These are phyloP conservation scores for Trachelus tabidus DNA, from an alignment of 2,888 invertebrate species.

Conservation along the genomic window DNA sequence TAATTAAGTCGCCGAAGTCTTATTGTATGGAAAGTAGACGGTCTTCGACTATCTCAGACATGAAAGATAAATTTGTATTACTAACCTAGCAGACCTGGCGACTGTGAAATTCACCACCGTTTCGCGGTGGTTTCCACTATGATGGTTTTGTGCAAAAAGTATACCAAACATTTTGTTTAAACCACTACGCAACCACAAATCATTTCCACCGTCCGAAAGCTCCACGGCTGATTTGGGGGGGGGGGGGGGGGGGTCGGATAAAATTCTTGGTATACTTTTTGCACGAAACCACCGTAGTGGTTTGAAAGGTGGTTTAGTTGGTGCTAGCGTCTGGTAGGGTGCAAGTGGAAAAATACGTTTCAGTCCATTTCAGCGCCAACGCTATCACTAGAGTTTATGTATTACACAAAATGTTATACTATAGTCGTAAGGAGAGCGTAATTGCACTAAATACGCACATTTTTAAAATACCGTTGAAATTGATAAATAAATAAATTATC, in stretches of 20 bases:
- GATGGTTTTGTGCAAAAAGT: too few relatives aligned
- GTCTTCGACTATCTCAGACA: background rate
- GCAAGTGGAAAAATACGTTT: slow-evolving; percentile 20
- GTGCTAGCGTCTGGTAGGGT: too few relatives aligned
- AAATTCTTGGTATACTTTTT: too few relatives aligned
- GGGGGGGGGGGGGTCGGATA: too few relatives aligned
- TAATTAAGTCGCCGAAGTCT: background rate
- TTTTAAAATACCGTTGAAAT: background rate
- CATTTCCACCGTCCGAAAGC: too few relatives aligned
- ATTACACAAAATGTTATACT: background rate
- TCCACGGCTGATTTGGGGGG: too few relatives aligned
- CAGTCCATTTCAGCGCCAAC: slow-evolving; percentile 27
- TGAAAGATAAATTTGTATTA: slow-evolving; percentile 22
- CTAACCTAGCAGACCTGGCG: background rate
- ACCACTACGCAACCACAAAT: too few relatives aligned
- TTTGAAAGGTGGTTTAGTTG: too few relatives aligned
- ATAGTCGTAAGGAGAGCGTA: background rate
- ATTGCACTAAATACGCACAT: background rate
- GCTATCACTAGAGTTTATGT: background rate
- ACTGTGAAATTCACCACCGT: too few relatives aligned
- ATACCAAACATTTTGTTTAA: too few relatives aligned
- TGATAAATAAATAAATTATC: background rate
- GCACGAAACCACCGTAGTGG: too few relatives aligned
- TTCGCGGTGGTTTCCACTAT: too few relatives aligned
- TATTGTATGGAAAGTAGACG: background rate